Base-by-base conservation (phyloP, 2,797 vertebrate species). In the Lepus townsendii region DNA sequence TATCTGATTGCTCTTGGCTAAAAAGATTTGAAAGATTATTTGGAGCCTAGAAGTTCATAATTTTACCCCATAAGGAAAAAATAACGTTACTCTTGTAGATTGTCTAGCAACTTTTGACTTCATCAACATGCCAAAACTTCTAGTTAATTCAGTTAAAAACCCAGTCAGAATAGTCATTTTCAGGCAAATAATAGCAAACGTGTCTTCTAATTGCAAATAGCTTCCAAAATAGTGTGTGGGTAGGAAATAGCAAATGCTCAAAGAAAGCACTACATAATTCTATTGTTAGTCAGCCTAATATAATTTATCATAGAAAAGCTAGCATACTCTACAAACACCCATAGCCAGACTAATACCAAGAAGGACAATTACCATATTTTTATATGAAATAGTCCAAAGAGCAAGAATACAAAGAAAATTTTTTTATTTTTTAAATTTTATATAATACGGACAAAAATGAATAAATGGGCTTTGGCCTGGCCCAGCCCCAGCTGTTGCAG, bases 171-270 rank as follows among this genome's bases (percentile, higher is more conserved):
- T 38, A 63, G 50, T 68, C 27, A 62, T 92, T 60, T 80, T 68
- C 30, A 76, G n/a, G 54, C n/a, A 95, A 88, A 72, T 71, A 66
- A 94, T 87, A 95, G 63, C 57, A 96, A 90, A 88, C 19, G 17
- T 20, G 71, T 80, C 42, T 91, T 77, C 42, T 73, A 93, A 50
- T 50, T 71, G 30, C 71, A 92, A 83, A n/a, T 38, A 38, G 71
- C 78, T 88, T 60, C 30, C 47, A 88, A 78, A 19, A 89, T 22
- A 78, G 5, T 26, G 24, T 35, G 5, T 83, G 50, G 7, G 50
- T 77, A 76, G 60, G 68, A 87, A 89, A 66, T 69, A 63, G 68
- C 60, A 17, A 65, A 24, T 27, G 14, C 17, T 65, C 63, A 50
- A 50, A 80, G 50, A 90, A 85, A 54, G 22, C 22, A 27, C 47